Base-by-base conservation (phyloP, 2,113 vertebrate species). In the Callipepla californica region DNA sequence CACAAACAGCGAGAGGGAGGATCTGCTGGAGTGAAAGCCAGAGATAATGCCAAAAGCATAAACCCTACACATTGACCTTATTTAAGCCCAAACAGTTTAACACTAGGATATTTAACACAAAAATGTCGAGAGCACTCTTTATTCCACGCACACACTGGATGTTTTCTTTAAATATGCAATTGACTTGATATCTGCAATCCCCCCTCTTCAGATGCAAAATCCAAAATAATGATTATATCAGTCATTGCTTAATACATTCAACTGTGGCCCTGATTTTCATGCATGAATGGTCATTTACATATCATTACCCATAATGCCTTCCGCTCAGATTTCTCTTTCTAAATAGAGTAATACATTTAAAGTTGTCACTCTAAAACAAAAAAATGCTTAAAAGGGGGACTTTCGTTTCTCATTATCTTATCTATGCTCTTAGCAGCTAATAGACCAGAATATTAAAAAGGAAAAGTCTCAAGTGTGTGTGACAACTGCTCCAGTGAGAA, bases 281-380 rank as follows among this genome's bases (percentile, higher is more conserved):
- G 88, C 93, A 93, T 89, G 89, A 95, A 75, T 86, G 74, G 87
- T 86, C 78, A 96, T 97, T 93, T 96, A 86, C 87, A 94, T 97
- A 79, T 96, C 70, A 93, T 94, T 91, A 94, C 25, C 89, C 89
- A 90, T 70, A 75, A 92, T 92, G 58, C 81, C 92, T 94, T 94
- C 91, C 85, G 87, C 80, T 86, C 88, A 30, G 69, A 90, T 87
- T 90, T 88, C 90, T 65, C 85, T 82, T 84, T 85, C 91, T 66
- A 93, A 95, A 96, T 77, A 94, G 67, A 94, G 84, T 17, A 81
- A 91, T 96, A 80, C 36, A 83, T 92, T 94, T 85, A 90, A 77
- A 96, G 87, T 92, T 90, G 91, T 81, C 82, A 88, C 93, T 95
- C 95, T 85, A 62, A 85, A 92, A 73, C 40, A 53, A 93, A 95